Percentiles rank a stretch among this genome's conserved stretches.
Conservation (phyloP, 2,888 invertebrate genomes). For the Pandemis heparana region DNA sequence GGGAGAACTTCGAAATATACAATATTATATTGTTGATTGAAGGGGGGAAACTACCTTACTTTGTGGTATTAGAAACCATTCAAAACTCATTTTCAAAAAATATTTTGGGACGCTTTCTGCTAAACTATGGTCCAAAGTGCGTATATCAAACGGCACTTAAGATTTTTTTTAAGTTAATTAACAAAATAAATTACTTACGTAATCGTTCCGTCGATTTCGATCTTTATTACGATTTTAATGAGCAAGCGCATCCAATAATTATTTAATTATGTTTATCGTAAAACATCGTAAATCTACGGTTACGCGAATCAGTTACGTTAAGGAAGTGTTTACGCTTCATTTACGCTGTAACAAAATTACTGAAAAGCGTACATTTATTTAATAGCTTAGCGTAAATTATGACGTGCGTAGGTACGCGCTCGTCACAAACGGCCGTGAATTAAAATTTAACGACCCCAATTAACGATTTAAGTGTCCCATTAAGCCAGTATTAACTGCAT, state of each 20-base stretch:
- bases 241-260: not conserved
- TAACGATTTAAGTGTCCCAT: not conserved
- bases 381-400: not conserved
- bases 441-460: not conserved
- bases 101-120: too few relatives aligned
- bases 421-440: slow-evolving; percentile 6
- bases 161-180: too few relatives aligned
- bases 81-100: too few relatives aligned
- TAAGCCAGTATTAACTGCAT: not conserved
- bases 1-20: too few relatives aligned
- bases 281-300: not conserved
- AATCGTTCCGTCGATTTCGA: not conserved
- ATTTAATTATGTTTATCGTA: not conserved
- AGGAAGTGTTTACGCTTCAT: slow-evolving; percentile 27
- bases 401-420: slow-evolving; percentile 7
- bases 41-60: too few relatives aligned
- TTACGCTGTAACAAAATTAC: slow-evolving; percentile 1
- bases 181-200: too few relatives aligned
- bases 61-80: too few relatives aligned
- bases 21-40: too few relatives aligned
- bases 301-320: slow-evolving; percentile 8
- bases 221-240: too few relatives aligned
- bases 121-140: too few relatives aligned
- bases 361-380: slow-evolving; percentile 1
- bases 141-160: too few relatives aligned